phyloP scores from a whole-genome alignment of 2,797 vertebrate genomes.

The Labeo calbasu region DNA sequence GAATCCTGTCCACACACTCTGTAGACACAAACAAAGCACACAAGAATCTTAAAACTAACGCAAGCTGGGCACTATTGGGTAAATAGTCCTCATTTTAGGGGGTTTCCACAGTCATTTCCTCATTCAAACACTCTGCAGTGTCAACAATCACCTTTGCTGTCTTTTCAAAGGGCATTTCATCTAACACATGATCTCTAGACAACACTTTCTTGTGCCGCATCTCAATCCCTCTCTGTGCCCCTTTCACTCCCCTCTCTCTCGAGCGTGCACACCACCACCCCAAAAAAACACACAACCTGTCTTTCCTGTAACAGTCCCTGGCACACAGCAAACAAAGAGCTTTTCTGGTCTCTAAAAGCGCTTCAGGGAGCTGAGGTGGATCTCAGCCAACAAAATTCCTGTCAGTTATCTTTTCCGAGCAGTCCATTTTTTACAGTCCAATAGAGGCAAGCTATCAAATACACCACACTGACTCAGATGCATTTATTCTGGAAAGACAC shows the following conservation, averaged over 20 bases:
- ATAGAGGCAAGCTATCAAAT: not conserved
- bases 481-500: conserved; percentile 14
- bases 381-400: conserved; percentile 45
- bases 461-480: not conserved
- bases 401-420: conserved; percentile 41
- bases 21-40: conserved; percentile 28
- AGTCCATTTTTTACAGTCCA: conserved; percentile 30
- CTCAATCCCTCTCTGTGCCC: not conserved
- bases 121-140: not conserved
- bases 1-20: conserved; percentile 94
- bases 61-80: not conserved
- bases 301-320: conserved; percentile 44
- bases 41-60: not conserved
- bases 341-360: conserved; percentile 11
- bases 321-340: conserved; percentile 11
- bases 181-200: not conserved
- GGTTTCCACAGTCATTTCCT: not conserved
- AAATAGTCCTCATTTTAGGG: not conserved
- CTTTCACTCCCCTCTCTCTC: not conserved
- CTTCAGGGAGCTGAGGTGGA: conserved; percentile 30
- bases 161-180: not conserved
- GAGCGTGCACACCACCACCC: not conserved
- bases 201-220: not conserved
- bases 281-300: conserved; percentile 42
- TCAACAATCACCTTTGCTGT: not conserved